Base-by-base conservation (phyloP, 2,113 vertebrate species). In the Macaca mulatta region DNA sequence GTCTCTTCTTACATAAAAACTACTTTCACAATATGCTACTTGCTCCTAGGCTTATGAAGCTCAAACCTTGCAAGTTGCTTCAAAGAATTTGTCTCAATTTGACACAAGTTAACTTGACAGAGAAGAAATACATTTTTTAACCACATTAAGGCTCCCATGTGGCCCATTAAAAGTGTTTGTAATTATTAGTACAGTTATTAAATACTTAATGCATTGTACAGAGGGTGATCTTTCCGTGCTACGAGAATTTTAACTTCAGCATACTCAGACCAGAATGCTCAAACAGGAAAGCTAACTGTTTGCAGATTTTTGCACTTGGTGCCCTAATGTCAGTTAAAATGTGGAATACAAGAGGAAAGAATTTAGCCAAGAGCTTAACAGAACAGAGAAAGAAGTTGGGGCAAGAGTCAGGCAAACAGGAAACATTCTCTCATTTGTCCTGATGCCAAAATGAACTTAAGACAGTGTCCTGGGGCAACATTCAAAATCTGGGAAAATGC, bases 351-450 rank as follows among this genome's bases (percentile, higher is more conserved):
- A 97, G 91, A 96, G 82, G 85, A 97, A 96, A 98, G 93, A 96
- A 94, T 83, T 94, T 95, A 96, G 96, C 93, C 95, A 97, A 95
- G 87, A 87, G 93, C 95, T 97, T 97, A 97, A 97, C 64, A 92
- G 93, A 91, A 98, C 69, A 91, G 88, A 92, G 81, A 93, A 91
- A 90, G 95, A 92, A 75, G 93, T 95, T 97, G 96, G 67, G 94
- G 95, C 78, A 98, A 97, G 92, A 98, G 95, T 96, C 90, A 96
- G 97, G 97, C 89, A 94, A 98, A 97, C 40, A 98, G 93, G 95
- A 98, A 98, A 90, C 97, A 98, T 95, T 94, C 97, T 97, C 75
- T 97, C 94, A 96, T 88, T 97, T 97, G 92, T 97, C 96, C 93
- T 95, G 90, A 97, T 98, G 40, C 67, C 98, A 98, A 97, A 98